These are phyloP conservation scores for Sylvia atricapilla DNA, from an alignment of 2,113 vertebrate genomes.

Conservation along the genomic window DNA sequence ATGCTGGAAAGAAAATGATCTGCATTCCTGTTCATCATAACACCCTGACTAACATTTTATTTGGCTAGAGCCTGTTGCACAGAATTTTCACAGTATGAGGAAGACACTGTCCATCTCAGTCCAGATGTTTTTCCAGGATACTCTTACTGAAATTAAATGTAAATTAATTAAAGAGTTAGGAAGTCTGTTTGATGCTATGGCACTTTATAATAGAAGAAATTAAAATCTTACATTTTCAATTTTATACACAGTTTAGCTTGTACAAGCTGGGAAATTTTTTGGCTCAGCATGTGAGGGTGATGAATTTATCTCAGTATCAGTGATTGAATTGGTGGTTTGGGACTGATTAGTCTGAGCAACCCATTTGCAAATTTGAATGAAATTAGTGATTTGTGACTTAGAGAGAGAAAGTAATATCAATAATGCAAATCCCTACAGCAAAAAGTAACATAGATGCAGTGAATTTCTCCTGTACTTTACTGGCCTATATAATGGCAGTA, in stretches of 20 bases:
- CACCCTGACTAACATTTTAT: background rate
- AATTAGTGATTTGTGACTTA: conserved; percentile 42
- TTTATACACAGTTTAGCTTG: conserved; percentile 2
- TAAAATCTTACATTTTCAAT: background rate
- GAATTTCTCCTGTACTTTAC: background rate
- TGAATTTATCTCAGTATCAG: background rate
- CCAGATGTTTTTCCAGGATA: background rate
- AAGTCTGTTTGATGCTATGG: background rate
- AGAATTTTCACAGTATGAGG: background rate
- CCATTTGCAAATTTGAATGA: background rate
- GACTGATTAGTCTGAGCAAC: background rate
- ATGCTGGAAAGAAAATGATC: background rate
- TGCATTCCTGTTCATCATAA: background rate
- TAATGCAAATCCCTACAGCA: background rate
- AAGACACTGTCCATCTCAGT: background rate
- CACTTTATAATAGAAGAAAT: background rate
- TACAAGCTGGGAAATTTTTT: background rate
- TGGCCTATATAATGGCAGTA: background rate
- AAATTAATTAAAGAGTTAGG: background rate
- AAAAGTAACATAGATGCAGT: background rate
- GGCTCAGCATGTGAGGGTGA: background rate
- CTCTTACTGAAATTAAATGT: background rate
- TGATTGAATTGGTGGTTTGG: conserved; percentile 31
- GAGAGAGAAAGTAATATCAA: background rate
- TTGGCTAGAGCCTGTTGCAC: background rate